Conservation (phyloP, 2,113 vertebrate genomes). For the Bufo bufo region DNA sequence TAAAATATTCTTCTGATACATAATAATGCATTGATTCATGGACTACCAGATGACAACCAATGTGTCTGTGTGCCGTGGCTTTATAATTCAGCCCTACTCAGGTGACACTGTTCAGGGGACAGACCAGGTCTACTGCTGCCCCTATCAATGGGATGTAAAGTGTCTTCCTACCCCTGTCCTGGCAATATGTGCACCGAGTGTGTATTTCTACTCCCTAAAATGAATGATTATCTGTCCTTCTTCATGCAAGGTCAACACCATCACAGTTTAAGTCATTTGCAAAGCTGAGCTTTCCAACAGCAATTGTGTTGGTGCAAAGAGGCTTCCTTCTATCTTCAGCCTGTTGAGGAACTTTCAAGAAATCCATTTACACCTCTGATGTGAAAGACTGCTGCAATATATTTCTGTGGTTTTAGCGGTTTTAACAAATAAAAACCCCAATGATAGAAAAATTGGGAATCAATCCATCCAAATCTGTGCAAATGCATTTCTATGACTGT, state of each 20-base stretch:
- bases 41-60: not conserved
- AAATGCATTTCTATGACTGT: constrained; percentile 68
- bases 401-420: constrained; percentile 70
- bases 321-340: constrained; percentile 65
- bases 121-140: not conserved
- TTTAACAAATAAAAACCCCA: constrained; percentile 59
- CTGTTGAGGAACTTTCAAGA: constrained; percentile 72
- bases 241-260: constrained; percentile 72
- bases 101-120: not conserved
- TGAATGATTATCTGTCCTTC: constrained; percentile 63
- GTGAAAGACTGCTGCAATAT: constrained; percentile 71
- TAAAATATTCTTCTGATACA: too few relatives aligned
- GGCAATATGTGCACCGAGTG: not conserved
- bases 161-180: not conserved
- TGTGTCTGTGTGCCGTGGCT: not conserved
- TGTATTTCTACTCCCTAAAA: constrained; percentile 62
- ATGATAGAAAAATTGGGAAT: constrained; percentile 59
- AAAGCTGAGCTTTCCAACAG: constrained; percentile 64
- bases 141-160: not conserved
- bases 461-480: constrained; percentile 62
- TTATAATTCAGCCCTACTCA: not conserved
- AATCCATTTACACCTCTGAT: constrained; percentile 79
- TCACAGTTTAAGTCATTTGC: constrained; percentile 63
- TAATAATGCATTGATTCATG: not conserved
- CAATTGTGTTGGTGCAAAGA: constrained; percentile 72